These are phyloP conservation scores for Musca vetustissima DNA, from an alignment of 1,140 invertebrate genomes.

Conservation along the genomic window DNA sequence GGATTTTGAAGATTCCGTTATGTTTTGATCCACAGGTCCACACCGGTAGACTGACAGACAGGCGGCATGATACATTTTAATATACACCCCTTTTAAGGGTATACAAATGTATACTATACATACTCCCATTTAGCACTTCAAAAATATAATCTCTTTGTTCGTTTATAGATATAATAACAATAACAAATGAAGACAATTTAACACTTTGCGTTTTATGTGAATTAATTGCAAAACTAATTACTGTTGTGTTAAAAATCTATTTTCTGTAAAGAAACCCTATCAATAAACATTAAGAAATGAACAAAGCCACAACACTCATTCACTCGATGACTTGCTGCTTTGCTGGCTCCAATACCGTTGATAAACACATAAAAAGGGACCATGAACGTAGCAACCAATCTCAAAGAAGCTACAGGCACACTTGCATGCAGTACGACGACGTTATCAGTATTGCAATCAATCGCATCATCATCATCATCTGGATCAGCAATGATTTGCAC, in stretches of 20 bases:
- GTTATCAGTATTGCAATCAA: conserved; percentile 1
- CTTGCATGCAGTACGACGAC: too few relatives aligned
- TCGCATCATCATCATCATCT: conserved; percentile 7
- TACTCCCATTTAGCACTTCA: too few relatives aligned
- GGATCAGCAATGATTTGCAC: neutral
- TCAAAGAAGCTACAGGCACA: too few relatives aligned
- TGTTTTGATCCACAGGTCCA: too few relatives aligned
- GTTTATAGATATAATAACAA: too few relatives aligned
- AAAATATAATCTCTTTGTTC: too few relatives aligned
- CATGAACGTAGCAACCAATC: neutral
- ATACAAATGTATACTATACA: too few relatives aligned
- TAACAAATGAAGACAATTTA: too few relatives aligned
- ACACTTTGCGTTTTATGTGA: neutral
- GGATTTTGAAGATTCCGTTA: too few relatives aligned
- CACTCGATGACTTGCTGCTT: neutral
- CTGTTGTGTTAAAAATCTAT: conserved; percentile 21
- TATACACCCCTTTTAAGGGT: too few relatives aligned
- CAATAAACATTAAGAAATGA: conserved; percentile 21
- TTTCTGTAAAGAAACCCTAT: neutral
- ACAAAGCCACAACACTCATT: conserved; percentile 1
- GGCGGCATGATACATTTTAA: too few relatives aligned
- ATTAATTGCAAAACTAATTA: conserved; percentile 27
- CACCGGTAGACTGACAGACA: too few relatives aligned
- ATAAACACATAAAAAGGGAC: neutral
- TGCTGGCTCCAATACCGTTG: neutral